Base-by-base conservation (phyloP, 2,888 invertebrate species). In the Sepiola atlantica region DNA sequence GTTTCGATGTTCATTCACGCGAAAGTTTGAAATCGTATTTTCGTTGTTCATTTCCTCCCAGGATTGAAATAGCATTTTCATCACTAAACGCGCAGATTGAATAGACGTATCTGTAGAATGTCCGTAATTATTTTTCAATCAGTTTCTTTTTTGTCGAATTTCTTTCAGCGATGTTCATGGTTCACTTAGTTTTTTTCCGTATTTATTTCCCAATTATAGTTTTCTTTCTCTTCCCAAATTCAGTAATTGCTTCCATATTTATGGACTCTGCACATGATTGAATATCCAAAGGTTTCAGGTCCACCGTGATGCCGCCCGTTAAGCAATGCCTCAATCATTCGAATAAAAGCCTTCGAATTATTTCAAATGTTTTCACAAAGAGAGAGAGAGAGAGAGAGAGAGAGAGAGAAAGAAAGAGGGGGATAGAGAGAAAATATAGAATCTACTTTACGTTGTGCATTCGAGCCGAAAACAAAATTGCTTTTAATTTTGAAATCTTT, bases 401-500 rank as follows among this genome's bases (percentile, higher is more conserved):
- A 45, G 45, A 45, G 45, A 4, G 2, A 45, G 8, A 45, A 2
- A 45, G 45, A 8, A 45, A 8, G 8, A 45, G 45, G 45, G 45
- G 8, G 8, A 45, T 2, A 45, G 45, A 8, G 45, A 45, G 45
- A 8, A 45, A 45, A 45, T 45, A 45, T 45, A 45, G 45, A 77
- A 77, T 77, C n/a, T 77, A 77, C 77, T 77, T 77, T 77, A 77
- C 28, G 77, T n/a, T 77, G 77, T 77, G 77, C 77, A 77, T 18
- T 77, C n/a, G 14, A 77, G 77, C n/a, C 14, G n/a, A n/a, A 77
- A 77, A 77, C n/a, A 18, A 77, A 77, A 77, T 77, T 77, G 77
- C 77, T n/a, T 77, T 77, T 32, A 77, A 77, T 77, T 77, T 77
- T 77, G n/a, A 77, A 77, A 77, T 77, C 77, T n/a, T n/a, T 77